These are phyloP conservation scores for Eumacrocentrus americanus DNA, from an alignment of 2,888 invertebrate species.

Conservation along the genomic window DNA sequence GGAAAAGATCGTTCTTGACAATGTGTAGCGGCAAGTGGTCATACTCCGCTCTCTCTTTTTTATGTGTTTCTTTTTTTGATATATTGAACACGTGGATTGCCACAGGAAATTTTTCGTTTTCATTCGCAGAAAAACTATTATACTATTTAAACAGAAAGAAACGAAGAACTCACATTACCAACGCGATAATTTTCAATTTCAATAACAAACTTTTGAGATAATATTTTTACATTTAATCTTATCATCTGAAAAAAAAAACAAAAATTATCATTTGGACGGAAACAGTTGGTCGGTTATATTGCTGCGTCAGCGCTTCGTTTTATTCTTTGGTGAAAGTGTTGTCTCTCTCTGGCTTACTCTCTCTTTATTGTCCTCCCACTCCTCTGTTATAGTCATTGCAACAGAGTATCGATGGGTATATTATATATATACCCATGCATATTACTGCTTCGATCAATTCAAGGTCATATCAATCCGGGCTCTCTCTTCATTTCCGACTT, in stretches of 20 bases:
- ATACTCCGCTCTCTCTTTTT: constrained; percentile 7
- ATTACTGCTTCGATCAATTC: too few relatives aligned
- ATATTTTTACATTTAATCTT: too few relatives aligned
- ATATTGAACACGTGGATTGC: too few relatives aligned
- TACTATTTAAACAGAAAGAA: too few relatives aligned
- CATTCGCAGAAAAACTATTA: background rate
- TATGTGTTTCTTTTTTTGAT: background rate
- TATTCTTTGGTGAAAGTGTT: constrained; percentile 50
- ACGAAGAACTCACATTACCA: too few relatives aligned
- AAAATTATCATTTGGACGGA: background rate
- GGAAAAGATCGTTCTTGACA: constrained; percentile 12
- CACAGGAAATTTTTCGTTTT: background rate
- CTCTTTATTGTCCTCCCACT: background rate
- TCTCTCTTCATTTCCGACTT: too few relatives aligned
- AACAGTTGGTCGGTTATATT: background rate
- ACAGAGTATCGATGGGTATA: too few relatives aligned
- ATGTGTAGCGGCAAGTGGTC: constrained; percentile 1
- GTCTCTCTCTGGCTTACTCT: constrained; percentile 1
- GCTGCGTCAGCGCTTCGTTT: background rate
- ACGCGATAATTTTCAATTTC: too few relatives aligned
- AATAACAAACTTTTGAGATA: too few relatives aligned
- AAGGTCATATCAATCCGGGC: too few relatives aligned
- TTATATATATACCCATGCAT: too few relatives aligned
- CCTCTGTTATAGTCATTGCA: too few relatives aligned
- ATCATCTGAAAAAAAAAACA: background rate